Evolutionary conservation across 2,113 vertebrate species (phyloP).

Genomic region (Scatophagus argus): DNA sequence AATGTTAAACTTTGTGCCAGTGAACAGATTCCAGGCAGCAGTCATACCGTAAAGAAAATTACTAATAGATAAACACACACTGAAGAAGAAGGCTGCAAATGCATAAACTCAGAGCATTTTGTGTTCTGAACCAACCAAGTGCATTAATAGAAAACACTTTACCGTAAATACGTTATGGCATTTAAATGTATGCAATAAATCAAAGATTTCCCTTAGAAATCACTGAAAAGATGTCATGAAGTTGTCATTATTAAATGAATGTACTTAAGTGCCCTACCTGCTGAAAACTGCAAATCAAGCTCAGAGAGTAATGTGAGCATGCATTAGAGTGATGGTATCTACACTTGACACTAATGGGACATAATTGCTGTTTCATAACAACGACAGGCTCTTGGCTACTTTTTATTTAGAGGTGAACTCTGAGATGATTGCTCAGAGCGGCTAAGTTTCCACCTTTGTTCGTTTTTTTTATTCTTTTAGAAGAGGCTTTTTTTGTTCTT

Average conservation of each 20-base stretch:
- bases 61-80: not conserved
- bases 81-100: not conserved
- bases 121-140: not conserved
- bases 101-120: not conserved
- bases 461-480: slow-evolving; percentile 17
- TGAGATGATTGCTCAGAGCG: slow-evolving; percentile 47
- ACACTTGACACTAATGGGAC: slow-evolving; percentile 48
- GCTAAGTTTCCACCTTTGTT: slow-evolving; percentile 64
- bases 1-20: not conserved
- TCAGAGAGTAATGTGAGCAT: not conserved
- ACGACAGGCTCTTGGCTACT: slow-evolving; percentile 21
- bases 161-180: not conserved
- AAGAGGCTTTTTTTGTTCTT: slow-evolving; percentile 51
- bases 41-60: not conserved
- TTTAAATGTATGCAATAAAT: not conserved
- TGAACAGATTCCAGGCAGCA: not conserved
- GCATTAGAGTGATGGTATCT: not conserved
- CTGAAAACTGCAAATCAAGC: slow-evolving; percentile 13
- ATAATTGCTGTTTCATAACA: slow-evolving; percentile 57
- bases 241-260: not conserved
- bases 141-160: not conserved
- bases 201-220: not conserved
- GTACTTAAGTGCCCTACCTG: not conserved
- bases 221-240: not conserved
- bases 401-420: slow-evolving; percentile 33